These are phyloP conservation scores for Semaprochilodus insignis DNA, from an alignment of 2,797 vertebrate genomes.

Conservation along the genomic window DNA sequence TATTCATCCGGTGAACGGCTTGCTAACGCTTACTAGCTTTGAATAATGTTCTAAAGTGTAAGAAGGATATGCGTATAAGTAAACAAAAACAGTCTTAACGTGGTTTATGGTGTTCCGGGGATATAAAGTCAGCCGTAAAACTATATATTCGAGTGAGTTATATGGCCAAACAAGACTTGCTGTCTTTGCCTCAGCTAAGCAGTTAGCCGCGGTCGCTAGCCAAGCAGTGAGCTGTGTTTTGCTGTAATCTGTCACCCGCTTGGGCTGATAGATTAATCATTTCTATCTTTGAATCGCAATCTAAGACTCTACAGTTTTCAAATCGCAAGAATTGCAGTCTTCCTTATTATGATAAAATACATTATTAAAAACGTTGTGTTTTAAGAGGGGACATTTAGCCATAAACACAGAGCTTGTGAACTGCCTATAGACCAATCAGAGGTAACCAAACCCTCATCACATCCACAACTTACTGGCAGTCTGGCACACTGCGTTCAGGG, in stretches of 20 bases:
- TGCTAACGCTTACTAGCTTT: constrained; percentile 29
- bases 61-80: neutral
- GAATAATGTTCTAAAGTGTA: neutral
- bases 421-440: no score
- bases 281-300: no score
- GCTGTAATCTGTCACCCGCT: constrained; percentile 67
- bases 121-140: constrained; percentile 14
- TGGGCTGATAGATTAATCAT: no score
- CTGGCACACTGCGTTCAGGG: no score
- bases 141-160: neutral
- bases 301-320: no score
- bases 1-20: constrained; percentile 15
- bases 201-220: constrained; percentile 47
- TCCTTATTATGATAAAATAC: no score
- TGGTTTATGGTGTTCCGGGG: constrained; percentile 22
- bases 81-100: constrained; percentile 19
- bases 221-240: constrained; percentile 62
- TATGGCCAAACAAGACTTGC: neutral
- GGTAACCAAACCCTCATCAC: no score
- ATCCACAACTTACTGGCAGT: no score
- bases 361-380: no score
- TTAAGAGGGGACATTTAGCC: no score
- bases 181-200: neutral
- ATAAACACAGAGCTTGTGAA: no score
- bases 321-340: no score